phyloP scores from a whole-genome alignment of 2,888 invertebrate species.

The Nomada fabriciana region DNA sequence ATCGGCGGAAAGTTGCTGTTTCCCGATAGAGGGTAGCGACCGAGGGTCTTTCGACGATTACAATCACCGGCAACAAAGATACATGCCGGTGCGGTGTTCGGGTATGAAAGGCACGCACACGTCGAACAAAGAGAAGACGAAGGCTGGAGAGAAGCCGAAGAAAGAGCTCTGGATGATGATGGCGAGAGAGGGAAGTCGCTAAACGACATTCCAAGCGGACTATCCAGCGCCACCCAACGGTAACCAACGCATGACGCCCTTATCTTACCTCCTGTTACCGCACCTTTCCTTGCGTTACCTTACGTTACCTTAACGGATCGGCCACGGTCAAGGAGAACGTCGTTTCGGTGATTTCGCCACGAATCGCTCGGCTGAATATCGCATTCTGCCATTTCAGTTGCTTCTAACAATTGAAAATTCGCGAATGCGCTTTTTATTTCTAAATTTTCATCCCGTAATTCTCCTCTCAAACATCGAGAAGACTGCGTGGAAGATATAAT shows the following conservation, averaged over 20 bases:
- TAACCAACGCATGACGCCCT: constrained; percentile 82
- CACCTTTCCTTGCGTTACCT: constrained; percentile 69
- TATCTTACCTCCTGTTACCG: constrained; percentile 74
- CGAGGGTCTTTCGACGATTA: constrained; percentile 52
- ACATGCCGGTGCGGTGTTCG: constrained; percentile 47
- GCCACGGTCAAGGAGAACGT: constrained; percentile 56
- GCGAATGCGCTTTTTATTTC: too few species aligned
- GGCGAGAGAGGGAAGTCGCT: constrained; percentile 82
- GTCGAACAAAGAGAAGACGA: constrained; percentile 45
- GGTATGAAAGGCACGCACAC: constrained; percentile 54
- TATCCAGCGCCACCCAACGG: constrained; percentile 84
- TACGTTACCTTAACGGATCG: constrained; percentile 67
- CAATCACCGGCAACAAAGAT: constrained; percentile 54
- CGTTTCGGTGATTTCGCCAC: constrained; percentile 36
- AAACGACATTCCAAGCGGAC: constrained; percentile 83
- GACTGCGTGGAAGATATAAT: too few species aligned
- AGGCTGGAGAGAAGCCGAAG: constrained; percentile 45
- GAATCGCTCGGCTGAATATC: neutral
- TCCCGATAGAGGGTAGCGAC: constrained; percentile 47
- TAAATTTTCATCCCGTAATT: too few species aligned
- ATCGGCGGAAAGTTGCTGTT: neutral
- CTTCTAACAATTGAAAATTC: too few species aligned
- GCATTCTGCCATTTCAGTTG: neutral
- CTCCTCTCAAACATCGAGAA: too few species aligned
- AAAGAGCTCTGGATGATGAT: constrained; percentile 68